phyloP scores from a whole-genome alignment of 2,113 vertebrate genomes.

The Psilopsiagon aurifrons region DNA sequence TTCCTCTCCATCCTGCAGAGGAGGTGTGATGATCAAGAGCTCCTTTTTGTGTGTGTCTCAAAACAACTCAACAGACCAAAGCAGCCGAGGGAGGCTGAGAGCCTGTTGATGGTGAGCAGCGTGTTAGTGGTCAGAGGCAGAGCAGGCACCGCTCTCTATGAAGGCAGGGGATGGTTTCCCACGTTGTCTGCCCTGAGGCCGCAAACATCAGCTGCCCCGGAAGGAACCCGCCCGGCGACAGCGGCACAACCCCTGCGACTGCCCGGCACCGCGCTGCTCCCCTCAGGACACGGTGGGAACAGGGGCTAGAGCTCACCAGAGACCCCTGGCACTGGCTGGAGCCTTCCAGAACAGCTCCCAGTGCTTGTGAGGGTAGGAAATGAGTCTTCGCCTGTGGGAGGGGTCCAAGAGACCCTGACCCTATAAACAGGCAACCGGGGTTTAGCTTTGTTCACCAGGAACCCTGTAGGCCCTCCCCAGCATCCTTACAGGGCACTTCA shows the following conservation, averaged over 20 bases:
- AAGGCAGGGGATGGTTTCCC: background rate
- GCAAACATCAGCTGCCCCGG: background rate
- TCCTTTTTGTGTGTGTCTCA: background rate
- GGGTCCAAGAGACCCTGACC: background rate
- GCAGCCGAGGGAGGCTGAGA: background rate
- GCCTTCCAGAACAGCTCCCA: background rate
- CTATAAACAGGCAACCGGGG: background rate
- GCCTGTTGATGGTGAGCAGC: background rate
- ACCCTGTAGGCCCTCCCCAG: background rate
- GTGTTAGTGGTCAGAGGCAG: background rate
- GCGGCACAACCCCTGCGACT: background rate
- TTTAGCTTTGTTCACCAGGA: background rate
- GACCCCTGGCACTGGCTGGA: background rate
- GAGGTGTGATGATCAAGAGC: background rate
- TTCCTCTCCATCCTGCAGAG: background rate
- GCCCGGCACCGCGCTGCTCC: too few relatives aligned
- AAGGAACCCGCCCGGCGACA: background rate
- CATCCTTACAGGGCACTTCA: background rate
- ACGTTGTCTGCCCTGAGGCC: background rate
- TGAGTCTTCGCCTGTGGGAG: too few relatives aligned
- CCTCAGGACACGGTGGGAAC: background rate
- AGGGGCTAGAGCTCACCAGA: background rate
- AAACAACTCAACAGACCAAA: background rate
- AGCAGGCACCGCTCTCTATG: background rate
- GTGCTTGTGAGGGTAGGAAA: accelerated